Percentiles rank a stretch among this genome's conserved stretches.
These are phyloP conservation scores for Tautogolabrus adspersus DNA, from an alignment of 2,113 vertebrate genomes.

Conservation along the genomic window DNA sequence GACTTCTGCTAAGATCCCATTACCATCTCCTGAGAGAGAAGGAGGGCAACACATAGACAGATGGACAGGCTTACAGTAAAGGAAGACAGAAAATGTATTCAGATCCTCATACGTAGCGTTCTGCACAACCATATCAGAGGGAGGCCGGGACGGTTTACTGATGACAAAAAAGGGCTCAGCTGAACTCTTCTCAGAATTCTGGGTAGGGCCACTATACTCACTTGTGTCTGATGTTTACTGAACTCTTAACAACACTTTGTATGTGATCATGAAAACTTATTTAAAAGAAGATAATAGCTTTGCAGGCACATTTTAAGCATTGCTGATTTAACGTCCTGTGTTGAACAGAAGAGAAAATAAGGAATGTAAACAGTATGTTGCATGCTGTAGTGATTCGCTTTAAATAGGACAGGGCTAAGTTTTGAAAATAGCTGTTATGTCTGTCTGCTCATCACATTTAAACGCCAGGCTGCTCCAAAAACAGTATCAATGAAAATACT, in stretches of 20 bases:
- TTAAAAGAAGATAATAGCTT: too few species aligned
- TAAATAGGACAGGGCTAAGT: neutral
- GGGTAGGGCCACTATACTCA: neutral
- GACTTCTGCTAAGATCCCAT: slow-evolving; percentile 81
- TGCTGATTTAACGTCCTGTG: too few species aligned
- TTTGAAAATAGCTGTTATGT: too few species aligned
- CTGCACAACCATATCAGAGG: slow-evolving; percentile 32
- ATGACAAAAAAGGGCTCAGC: neutral
- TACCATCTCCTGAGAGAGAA: slow-evolving; percentile 77
- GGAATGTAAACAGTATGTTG: neutral
- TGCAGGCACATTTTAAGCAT: too few species aligned
- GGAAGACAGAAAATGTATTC: slow-evolving; percentile 43
- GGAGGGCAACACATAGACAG: slow-evolving; percentile 59
- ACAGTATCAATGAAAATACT: neutral
- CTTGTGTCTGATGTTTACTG: neutral
- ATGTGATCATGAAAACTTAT: neutral
- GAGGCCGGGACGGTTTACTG: slow-evolving; percentile 7
- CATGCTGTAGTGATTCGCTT: neutral
- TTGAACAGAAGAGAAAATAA: neutral
- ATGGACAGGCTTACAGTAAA: slow-evolving; percentile 66
- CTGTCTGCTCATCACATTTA: too few species aligned
- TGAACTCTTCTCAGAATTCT: neutral
- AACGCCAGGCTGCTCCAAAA: neutral
- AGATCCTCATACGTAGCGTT: slow-evolving; percentile 35
- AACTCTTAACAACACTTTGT: neutral